These are phyloP conservation scores for Aricia artaxerxes DNA, from an alignment of 2,888 invertebrate species.

Conservation along the genomic window DNA sequence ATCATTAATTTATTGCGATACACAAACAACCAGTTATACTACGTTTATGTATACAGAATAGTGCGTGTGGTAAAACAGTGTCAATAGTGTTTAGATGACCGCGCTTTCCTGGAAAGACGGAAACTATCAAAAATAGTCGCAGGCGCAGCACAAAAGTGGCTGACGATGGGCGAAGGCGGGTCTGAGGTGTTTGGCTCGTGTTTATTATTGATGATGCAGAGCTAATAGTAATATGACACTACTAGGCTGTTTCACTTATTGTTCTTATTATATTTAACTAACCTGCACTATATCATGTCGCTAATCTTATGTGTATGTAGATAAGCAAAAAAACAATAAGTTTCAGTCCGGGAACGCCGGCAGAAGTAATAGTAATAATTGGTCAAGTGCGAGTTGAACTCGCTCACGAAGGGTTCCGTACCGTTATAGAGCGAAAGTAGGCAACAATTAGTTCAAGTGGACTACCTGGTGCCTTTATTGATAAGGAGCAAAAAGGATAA, in stretches of 20 bases:
- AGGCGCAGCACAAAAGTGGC: slow-evolving; percentile 43
- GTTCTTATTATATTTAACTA: slow-evolving; percentile 27
- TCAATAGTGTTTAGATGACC: slow-evolving; percentile 46
- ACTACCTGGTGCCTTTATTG: too few relatives aligned
- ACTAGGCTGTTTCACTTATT: slow-evolving; percentile 41
- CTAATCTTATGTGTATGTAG: too few relatives aligned
- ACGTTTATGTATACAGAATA: slow-evolving; percentile 15
- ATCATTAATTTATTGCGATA: not conserved
- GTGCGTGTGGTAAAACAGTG: slow-evolving; percentile 30
- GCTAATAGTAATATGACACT: slow-evolving; percentile 51
- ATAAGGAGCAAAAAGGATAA: too few relatives aligned
- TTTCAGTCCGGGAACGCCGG: too few relatives aligned
- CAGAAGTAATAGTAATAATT: too few relatives aligned
- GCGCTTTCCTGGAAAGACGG: slow-evolving; percentile 60
- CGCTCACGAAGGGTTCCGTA: too few relatives aligned
- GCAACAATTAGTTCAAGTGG: too few relatives aligned
- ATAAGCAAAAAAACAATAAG: too few relatives aligned
- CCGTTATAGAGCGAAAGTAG: too few relatives aligned
- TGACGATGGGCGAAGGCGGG: slow-evolving; percentile 30
- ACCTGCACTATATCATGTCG: not conserved
- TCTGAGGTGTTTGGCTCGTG: slow-evolving; percentile 46
- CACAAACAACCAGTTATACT: not conserved
- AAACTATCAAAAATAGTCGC: slow-evolving; percentile 54
- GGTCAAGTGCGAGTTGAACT: too few relatives aligned
- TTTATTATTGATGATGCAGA: slow-evolving; percentile 52